Base-by-base conservation (phyloP, 2,888 invertebrate genomes). In the Labia minor region DNA sequence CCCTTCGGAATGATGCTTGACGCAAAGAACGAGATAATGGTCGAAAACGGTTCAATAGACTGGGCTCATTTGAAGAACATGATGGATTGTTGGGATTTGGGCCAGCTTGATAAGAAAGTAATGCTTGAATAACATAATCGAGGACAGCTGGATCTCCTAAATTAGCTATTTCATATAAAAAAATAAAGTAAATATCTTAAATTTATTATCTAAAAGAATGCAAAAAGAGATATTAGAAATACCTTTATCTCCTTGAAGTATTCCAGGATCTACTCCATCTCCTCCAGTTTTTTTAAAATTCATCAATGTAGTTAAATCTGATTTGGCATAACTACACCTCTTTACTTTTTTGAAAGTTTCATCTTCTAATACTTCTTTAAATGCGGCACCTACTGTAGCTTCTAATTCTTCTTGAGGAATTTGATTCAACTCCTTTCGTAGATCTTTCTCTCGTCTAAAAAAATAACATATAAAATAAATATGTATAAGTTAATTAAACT, bases 331-430 rank as follows among this genome's bases (percentile, higher is more conserved):
- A 74, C 88, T 88, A 79, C 86, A 82, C 68, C 88, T 79, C 73
- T 86, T 86, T 19, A 88, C 86, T 77, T 86, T 87, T 68, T 85
- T 81, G 72, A 86, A 87, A 0, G 87, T 88, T 49, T 85, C 85
- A 72, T 88, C 88, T 67, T 82, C 79, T 16, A 86, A 78, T 0
- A 88, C 85, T 75, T 88, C 86, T 68, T 82, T 81, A 0, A 88
- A 80, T 0, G 87, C 88, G 61, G 85, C 83, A 72, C 86, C 85
- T 64, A 88, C 73, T 64, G 83, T 85, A 8, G 81, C 80, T 70
- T 83, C 85, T 65, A 87, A 74, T 69, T 82, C 81, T 61, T 81
- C 81, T 61, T 81, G 79, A 18, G 77, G 76, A 18, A 74, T 72
- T 67, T 74, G 74, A 63, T 72, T 75, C 63, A 78, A 69, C 62